Conservation (phyloP, 2,113 vertebrate genomes). For the Pipa parva region DNA sequence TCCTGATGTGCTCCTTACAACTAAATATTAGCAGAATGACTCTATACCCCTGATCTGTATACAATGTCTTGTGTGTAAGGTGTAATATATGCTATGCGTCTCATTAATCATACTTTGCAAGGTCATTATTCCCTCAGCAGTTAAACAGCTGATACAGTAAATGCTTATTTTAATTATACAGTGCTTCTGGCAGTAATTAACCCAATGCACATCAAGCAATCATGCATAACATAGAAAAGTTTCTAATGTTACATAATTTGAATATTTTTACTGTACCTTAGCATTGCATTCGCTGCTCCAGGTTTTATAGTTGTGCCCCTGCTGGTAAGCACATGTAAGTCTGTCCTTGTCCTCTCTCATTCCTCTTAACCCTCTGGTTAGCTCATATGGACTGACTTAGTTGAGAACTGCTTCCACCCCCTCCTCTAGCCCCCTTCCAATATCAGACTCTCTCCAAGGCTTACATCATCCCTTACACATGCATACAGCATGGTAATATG, state of each 20-base stretch:
- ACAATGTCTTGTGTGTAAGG: too few relatives aligned
- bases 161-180: too few relatives aligned
- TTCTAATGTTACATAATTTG: background rate
- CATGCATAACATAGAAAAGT: too few relatives aligned
- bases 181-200: too few relatives aligned
- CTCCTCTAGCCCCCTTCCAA: conserved; percentile 20
- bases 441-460: conserved; percentile 19
- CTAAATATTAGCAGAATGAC: too few relatives aligned
- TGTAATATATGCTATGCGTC: too few relatives aligned
- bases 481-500: conserved; percentile 21
- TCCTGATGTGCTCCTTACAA: too few relatives aligned
- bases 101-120: too few relatives aligned
- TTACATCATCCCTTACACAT: conserved; percentile 33
- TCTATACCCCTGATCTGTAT: too few relatives aligned
- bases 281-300: background rate
- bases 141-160: too few relatives aligned
- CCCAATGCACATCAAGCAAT: too few relatives aligned
- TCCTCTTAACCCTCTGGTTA: background rate
- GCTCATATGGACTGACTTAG: conserved; percentile 8
- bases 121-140: too few relatives aligned
- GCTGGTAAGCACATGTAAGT: background rate
- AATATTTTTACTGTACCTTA: background rate
- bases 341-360: conserved; percentile 4
- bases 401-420: conserved; percentile 32
- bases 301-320: background rate